phyloP scores from a whole-genome alignment of 2,797 vertebrate genomes.

The Oreortyx pictus region DNA sequence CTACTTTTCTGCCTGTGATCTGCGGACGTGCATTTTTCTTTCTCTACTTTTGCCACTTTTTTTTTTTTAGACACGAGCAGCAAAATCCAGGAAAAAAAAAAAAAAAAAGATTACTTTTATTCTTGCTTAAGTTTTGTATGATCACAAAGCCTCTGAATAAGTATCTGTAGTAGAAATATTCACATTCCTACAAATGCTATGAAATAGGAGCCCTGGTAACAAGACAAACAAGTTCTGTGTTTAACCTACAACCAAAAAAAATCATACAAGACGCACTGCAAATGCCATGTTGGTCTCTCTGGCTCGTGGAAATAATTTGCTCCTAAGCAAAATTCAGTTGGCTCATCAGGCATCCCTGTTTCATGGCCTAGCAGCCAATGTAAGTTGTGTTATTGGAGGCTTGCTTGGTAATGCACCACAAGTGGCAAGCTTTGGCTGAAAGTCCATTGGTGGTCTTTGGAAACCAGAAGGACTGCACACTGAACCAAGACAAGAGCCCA shows the following conservation, averaged over 20 bases:
- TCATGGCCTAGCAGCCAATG: not conserved
- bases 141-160: not conserved
- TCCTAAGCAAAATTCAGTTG: not conserved
- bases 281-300: not conserved
- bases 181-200: not conserved
- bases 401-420: not conserved
- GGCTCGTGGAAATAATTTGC: not conserved
- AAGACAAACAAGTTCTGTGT: not conserved
- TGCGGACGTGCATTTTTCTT: not conserved
- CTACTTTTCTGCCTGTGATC: not conserved
- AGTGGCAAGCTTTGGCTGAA: not conserved
- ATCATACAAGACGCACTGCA: not conserved
- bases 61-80: not conserved
- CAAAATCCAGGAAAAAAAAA: conserved; percentile 2
- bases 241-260: not conserved
- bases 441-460: not conserved
- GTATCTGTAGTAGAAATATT: not conserved
- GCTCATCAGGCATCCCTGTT: not conserved
- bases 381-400: not conserved
- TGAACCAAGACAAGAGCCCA: not conserved
- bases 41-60: not conserved
- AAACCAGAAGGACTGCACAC: not conserved
- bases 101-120: not conserved
- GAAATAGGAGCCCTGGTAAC: not conserved
- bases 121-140: not conserved